Percentiles rank a stretch among this genome's conserved stretches.
Evolutionary conservation across 2,797 vertebrate species (phyloP).

Genomic region (Hippopotamyrus pictus): DNA sequence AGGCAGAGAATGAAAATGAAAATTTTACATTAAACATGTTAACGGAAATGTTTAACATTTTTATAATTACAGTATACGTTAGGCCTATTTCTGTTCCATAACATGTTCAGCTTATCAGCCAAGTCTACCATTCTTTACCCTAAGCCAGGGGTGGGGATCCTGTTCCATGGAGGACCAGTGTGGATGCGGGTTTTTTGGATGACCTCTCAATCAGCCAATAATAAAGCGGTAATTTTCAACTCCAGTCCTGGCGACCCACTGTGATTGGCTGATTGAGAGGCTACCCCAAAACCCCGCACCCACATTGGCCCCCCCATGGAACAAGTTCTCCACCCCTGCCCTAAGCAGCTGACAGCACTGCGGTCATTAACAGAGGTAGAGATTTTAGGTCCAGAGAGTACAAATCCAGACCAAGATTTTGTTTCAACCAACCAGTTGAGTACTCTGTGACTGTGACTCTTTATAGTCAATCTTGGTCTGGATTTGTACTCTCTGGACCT

Average conservation of each 20-base stretch:
- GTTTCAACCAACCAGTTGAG: not conserved
- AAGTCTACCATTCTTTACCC: not conserved
- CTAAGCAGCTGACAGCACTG: not conserved
- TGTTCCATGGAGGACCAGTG: too few species aligned
- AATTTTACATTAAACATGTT: not conserved
- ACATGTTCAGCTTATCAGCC: not conserved
- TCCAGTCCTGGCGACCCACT: too few species aligned
- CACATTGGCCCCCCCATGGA: too few species aligned
- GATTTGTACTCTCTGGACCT: not conserved
- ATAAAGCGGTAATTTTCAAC: too few species aligned
- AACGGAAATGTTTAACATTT: not conserved
- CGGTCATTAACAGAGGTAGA: not conserved
- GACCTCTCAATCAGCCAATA: too few species aligned
- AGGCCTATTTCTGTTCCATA: not conserved
- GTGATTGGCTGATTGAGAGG: too few species aligned
- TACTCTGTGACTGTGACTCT: not conserved
- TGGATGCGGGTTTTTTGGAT: too few species aligned
- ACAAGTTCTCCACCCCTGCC: not conserved
- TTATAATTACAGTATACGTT: not conserved
- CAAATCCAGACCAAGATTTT: not conserved
- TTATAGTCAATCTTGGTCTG: not conserved
- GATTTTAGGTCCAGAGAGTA: not conserved
- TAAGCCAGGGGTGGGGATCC: not conserved
- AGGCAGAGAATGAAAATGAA: not conserved
- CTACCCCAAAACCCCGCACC: too few species aligned